phyloP scores from a whole-genome alignment of 2,113 vertebrate genomes.

The Mugil cephalus region DNA sequence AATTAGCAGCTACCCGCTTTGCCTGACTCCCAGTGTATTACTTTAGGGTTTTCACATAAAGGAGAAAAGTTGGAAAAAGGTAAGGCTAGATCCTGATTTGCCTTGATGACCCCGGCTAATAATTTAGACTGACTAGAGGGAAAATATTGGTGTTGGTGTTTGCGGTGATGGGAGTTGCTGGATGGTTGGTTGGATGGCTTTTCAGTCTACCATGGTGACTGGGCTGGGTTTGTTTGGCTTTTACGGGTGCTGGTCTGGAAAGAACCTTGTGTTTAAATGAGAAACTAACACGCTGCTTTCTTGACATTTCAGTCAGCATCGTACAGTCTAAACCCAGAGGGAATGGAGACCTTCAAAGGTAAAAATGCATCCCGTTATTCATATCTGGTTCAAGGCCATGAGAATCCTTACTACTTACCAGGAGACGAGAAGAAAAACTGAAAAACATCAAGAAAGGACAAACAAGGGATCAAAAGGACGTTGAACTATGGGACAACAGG shows the following conservation, averaged over 20 bases:
- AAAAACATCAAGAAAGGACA: slow-evolving; percentile 13
- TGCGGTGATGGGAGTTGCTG: slow-evolving; percentile 27
- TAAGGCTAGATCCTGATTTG: slow-evolving; percentile 69
- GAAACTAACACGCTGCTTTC: slow-evolving; percentile 6
- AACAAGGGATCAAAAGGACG: slow-evolving; percentile 26
- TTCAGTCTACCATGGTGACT: slow-evolving; percentile 2
- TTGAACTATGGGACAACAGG: slow-evolving; percentile 11
- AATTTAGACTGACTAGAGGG: slow-evolving; percentile 23
- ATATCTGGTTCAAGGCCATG: slow-evolving; percentile 84
- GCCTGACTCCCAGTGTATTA: slow-evolving; percentile 78
- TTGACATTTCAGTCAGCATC: slow-evolving; percentile 78
- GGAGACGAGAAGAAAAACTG: slow-evolving; percentile 70
- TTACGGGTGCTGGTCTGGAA: neutral
- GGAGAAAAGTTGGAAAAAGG: slow-evolving; percentile 70
- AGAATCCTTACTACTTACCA: slow-evolving; percentile 84
- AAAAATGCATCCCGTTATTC: slow-evolving; percentile 80
- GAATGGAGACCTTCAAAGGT: slow-evolving; percentile 83
- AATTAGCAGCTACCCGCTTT: slow-evolving; percentile 50
- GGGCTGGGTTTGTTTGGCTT: slow-evolving; percentile 9
- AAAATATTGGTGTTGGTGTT: slow-evolving; percentile 11
- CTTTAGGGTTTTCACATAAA: slow-evolving; percentile 68
- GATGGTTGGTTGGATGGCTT: slow-evolving; percentile 5
- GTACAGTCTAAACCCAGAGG: slow-evolving; percentile 72
- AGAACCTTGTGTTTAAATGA: neutral
- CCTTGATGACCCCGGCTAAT: slow-evolving; percentile 25